These are phyloP conservation scores for Imbricaverruca yamaguchii DNA, from an alignment of 2,888 invertebrate genomes.

Conservation along the genomic window DNA sequence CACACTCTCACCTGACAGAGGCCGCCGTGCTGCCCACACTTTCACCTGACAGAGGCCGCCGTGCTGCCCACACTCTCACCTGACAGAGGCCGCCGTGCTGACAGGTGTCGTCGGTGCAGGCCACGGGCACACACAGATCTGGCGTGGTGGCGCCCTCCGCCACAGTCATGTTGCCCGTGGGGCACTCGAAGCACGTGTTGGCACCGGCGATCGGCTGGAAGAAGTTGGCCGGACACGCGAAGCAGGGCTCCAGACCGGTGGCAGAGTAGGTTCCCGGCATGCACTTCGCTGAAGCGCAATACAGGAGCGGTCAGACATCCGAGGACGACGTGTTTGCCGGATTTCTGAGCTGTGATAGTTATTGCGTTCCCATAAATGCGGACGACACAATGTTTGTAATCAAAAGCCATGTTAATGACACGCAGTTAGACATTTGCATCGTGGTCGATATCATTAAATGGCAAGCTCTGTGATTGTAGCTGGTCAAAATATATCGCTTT, in stretches of 20 bases:
- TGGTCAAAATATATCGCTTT: too few species aligned
- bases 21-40: too few species aligned
- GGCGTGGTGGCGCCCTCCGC: slow-evolving; percentile 67
- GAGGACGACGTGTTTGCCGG: too few species aligned
- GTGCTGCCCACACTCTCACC: slow-evolving; percentile 43
- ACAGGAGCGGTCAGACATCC: background rate
- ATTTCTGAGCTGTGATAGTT: too few species aligned
- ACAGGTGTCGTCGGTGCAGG: slow-evolving; percentile 78
- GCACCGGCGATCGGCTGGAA: slow-evolving; percentile 80
- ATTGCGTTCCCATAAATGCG: too few species aligned
- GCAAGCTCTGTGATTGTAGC: too few species aligned
- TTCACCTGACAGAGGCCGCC: background rate
- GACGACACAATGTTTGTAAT: too few species aligned
- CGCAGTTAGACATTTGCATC: too few species aligned
- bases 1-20: too few species aligned
- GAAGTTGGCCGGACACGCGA: slow-evolving; percentile 83
- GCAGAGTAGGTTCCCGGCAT: slow-evolving; percentile 82
- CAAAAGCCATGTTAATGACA: too few species aligned
- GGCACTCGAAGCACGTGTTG: slow-evolving; percentile 80
- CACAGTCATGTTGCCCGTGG: slow-evolving; percentile 80
- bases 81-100: slow-evolving; percentile 86
- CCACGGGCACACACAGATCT: slow-evolving; percentile 78
- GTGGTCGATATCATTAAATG: too few species aligned
- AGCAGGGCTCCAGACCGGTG: slow-evolving; percentile 88
- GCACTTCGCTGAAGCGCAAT: slow-evolving; percentile 59